Conservation (phyloP, 2,888 invertebrate genomes). For the Caenorhabditis sulstoni region DNA sequence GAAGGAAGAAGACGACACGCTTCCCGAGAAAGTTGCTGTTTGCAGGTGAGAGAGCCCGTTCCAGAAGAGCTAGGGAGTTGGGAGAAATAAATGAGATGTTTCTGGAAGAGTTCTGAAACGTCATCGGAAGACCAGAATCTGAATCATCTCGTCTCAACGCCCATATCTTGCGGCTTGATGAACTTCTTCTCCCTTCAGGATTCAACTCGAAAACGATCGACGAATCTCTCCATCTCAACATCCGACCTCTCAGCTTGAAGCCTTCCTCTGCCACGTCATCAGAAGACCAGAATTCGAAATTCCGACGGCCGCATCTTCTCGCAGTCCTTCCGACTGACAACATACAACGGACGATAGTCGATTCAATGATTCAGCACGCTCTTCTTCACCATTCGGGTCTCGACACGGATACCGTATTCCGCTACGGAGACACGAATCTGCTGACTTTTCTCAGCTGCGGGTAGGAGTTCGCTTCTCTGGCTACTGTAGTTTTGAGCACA, state of each 20-base stretch:
- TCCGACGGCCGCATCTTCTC: slow-evolving; percentile 37
- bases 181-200: slow-evolving; percentile 12
- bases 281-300: slow-evolving; percentile 16
- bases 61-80: too few species aligned
- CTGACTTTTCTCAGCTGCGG: slow-evolving; percentile 50
- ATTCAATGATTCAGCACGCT: slow-evolving; percentile 52
- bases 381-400: slow-evolving; percentile 40
- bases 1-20: slow-evolving; percentile 45
- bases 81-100: too few species aligned
- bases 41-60: slow-evolving; percentile 20
- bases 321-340: slow-evolving; percentile 47
- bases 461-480: too few species aligned
- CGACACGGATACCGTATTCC: slow-evolving; percentile 53
- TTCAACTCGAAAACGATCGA: not conserved
- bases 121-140: too few species aligned
- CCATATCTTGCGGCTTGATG: too few species aligned
- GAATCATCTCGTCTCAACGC: too few species aligned
- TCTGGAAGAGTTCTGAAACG: too few species aligned
- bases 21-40: slow-evolving; percentile 49
- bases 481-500: not conserved
- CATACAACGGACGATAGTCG: slow-evolving; percentile 38
- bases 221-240: not conserved
- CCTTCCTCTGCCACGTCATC: not conserved
- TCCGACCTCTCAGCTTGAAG: slow-evolving; percentile 27
- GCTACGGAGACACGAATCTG: slow-evolving; percentile 41